These are phyloP conservation scores for Pteria penguin DNA, from an alignment of 2,888 invertebrate genomes.

Conservation along the genomic window DNA sequence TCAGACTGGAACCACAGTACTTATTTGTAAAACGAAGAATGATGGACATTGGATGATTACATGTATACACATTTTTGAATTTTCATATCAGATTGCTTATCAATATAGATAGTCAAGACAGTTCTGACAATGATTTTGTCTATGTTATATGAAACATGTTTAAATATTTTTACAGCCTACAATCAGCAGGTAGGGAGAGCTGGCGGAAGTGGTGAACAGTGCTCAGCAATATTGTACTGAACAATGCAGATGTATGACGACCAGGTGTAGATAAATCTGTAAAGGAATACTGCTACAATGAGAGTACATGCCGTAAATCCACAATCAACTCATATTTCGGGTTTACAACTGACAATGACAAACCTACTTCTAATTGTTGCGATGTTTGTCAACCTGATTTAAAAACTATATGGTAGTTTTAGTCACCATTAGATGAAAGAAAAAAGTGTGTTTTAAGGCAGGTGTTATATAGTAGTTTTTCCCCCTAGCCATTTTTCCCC, in stretches of 20 bases:
- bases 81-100: no score
- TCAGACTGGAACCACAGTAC: no score
- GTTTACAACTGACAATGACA: background rate
- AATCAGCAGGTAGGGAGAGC: slow-evolving; percentile 25
- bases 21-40: background rate
- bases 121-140: background rate
- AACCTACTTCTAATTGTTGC: background rate
- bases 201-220: slow-evolving; percentile 4
- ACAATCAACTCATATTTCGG: slow-evolving; percentile 21
- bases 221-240: slow-evolving; percentile 11
- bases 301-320: background rate
- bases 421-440: slow-evolving; percentile 7
- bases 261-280: slow-evolving; percentile 2
- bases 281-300: slow-evolving; percentile 21
- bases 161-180: background rate
- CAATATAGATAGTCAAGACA: background rate
- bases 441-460: background rate
- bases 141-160: background rate
- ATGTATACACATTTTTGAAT: no score
- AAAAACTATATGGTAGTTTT: slow-evolving; percentile 5
- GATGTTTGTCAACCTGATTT: slow-evolving; percentile 19
- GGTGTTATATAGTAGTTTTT: no score
- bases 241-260: slow-evolving; percentile 9
- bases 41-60: background rate
- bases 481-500: no score